Conservation (phyloP, 2,113 vertebrate genomes). For the Turnix velox region DNA sequence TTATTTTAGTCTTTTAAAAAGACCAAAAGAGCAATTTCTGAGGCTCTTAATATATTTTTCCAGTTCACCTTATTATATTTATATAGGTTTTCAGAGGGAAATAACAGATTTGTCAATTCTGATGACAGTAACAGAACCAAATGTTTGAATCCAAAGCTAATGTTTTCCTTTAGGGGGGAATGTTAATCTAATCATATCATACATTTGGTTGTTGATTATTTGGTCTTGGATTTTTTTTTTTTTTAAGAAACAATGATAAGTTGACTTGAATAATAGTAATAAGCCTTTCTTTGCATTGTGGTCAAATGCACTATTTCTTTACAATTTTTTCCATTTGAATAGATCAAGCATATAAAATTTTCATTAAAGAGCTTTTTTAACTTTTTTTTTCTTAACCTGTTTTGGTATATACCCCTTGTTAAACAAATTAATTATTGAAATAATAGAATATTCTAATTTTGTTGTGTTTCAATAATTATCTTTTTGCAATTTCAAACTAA, state of each 20-base stretch:
- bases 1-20: background rate
- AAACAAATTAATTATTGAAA: background rate
- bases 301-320: background rate
- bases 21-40: background rate
- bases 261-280: background rate
- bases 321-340: background rate
- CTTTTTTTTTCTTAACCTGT: background rate
- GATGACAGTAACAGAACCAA: background rate
- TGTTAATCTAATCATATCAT: background rate
- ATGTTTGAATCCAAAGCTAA: background rate
- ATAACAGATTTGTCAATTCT: slow-evolving; percentile 3
- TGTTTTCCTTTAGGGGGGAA: background rate
- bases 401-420: background rate
- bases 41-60: background rate
- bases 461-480: background rate
- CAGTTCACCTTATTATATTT: background rate
- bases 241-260: background rate
- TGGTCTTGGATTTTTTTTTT: background rate
- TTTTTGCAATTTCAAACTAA: background rate
- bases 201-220: background rate
- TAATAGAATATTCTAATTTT: background rate
- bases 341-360: background rate
- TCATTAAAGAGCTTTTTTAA: background rate
- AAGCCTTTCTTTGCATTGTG: background rate
- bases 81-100: background rate